Percentiles rank a stretch among this genome's conserved stretches.
Evolutionary conservation across 2,113 vertebrate genomes (phyloP).

Genomic region (Nycticorax nycticorax): DNA sequence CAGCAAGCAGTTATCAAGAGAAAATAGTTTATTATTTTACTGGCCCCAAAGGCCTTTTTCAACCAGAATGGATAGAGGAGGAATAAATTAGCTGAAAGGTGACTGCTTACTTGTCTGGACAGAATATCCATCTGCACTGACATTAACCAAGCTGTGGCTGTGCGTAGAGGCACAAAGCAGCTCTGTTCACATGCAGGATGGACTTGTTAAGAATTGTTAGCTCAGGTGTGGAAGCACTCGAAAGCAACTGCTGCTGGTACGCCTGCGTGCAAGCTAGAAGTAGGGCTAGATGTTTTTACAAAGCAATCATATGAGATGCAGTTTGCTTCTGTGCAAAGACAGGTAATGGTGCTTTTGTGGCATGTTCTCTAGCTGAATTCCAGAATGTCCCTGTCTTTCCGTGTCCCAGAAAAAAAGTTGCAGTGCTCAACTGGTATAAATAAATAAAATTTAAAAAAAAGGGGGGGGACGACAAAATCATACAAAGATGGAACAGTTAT

Average conservation of each 20-base stretch:
- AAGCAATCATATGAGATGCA: not conserved
- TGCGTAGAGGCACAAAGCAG: not conserved
- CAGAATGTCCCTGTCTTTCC: not conserved
- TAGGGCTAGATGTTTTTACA: not conserved
- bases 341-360: not conserved
- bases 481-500: not conserved
- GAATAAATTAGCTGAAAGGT: not conserved
- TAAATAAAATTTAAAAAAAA: not conserved
- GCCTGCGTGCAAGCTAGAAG: not conserved
- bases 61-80: not conserved
- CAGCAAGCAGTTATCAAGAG: not conserved
- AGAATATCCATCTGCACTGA: not conserved
- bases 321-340: not conserved
- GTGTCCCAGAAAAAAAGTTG: not conserved
- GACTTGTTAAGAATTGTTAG: not conserved
- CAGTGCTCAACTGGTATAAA: not conserved
- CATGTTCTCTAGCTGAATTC: not conserved
- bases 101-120: not conserved
- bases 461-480: not conserved
- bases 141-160: not conserved
- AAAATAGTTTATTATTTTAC: not conserved
- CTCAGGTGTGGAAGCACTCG: not conserved
- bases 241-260: not conserved
- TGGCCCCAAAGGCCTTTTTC: not conserved
- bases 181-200: not conserved